Evolutionary conservation across 2,888 invertebrate species (phyloP), one percentile per base, ranked within the genome.

Genomic region (Romanomermis culicivorax): DNA sequence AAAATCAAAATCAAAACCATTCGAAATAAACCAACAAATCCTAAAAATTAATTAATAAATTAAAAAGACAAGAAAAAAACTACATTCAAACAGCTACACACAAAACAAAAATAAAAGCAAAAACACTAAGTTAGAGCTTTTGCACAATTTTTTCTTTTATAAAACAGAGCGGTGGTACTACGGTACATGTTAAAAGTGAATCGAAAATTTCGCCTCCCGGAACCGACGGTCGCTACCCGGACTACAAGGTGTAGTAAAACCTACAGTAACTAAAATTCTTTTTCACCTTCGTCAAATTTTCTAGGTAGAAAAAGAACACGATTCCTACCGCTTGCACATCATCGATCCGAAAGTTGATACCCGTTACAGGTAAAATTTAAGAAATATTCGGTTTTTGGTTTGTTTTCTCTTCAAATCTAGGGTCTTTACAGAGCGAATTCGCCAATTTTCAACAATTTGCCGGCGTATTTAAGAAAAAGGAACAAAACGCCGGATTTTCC

Each of bases 331-430:
- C 29, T 64, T 65, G 61, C 65, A 64, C 11, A 60, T 68, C 36
- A 68, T 68, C 57, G 68, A 68, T 55, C 68, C 68, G n/a, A 65
- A 64, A 58, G 68, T 65, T 20, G 50, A 42, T 20, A 42, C 30
- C 3, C 36, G 29, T 24, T 17, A 25, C 24, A 23, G n/a, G n/a
- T n/a, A n/a, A 20, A 11, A 43, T 42, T 7, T 4, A n/a, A 3
- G 25, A 20, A 7, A 7, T 24, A 11, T 20, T 27, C 7, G 26
- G 14, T 23, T n/a, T n/a, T n/a, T n/a, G n/a, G n/a, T n/a, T n/a
- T n/a, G n/a, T n/a, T n/a, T n/a, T n/a, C n/a, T n/a, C 17, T 7
- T 1, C 24, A 25, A 48, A 57, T 23, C 49, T 7, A 4, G 4
- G 26, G 24, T 27, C 23, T 14, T 23, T 51, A 27, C 20, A 29